phyloP scores from a whole-genome alignment of 2,888 invertebrate genomes.

The Rotaria magnacalcarata region DNA sequence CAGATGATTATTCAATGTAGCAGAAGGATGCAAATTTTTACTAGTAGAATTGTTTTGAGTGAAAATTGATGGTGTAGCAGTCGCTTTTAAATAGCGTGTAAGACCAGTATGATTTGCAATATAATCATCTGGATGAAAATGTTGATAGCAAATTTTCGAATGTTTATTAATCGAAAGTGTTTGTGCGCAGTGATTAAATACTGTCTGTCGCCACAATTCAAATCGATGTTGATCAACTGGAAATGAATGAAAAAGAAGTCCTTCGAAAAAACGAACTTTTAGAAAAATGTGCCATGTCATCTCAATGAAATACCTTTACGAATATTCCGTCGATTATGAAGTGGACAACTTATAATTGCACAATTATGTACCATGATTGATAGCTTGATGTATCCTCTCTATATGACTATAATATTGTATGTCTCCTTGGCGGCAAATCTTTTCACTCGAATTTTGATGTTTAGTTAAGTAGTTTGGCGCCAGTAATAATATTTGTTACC shows the following conservation, averaged over 20 bases:
- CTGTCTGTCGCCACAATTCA: not conserved
- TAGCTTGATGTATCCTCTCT: not conserved
- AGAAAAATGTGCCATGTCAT: too few relatives aligned
- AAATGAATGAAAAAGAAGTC: conserved; percentile 29
- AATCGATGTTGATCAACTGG: conserved; percentile 20
- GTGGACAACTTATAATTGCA: conserved; percentile 12
- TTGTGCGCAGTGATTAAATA: not conserved
- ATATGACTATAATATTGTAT: not conserved
- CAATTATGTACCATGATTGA: not conserved
- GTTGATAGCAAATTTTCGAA: conserved; percentile 11
- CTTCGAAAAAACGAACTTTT: not conserved
- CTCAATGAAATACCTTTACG: not conserved
- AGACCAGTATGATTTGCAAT: conserved; percentile 10
- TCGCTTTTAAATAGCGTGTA: conserved; percentile 2
- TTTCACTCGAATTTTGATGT: not conserved
- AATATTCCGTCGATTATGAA: conserved; percentile 17
- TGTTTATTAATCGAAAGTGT: not conserved
- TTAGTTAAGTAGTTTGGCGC: not conserved
- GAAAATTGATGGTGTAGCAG: not conserved
- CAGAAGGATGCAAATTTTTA: not conserved
- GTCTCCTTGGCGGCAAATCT: not conserved
- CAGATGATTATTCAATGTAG: not conserved
- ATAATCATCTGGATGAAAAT: conserved; percentile 9
- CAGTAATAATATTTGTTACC: not conserved
- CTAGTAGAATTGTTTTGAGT: not conserved